Evolutionary conservation across 1,140 invertebrate genomes (phyloP), one percentile per base, ranked within the genome.

Genomic region (Lamellibrachia luymesi): DNA sequence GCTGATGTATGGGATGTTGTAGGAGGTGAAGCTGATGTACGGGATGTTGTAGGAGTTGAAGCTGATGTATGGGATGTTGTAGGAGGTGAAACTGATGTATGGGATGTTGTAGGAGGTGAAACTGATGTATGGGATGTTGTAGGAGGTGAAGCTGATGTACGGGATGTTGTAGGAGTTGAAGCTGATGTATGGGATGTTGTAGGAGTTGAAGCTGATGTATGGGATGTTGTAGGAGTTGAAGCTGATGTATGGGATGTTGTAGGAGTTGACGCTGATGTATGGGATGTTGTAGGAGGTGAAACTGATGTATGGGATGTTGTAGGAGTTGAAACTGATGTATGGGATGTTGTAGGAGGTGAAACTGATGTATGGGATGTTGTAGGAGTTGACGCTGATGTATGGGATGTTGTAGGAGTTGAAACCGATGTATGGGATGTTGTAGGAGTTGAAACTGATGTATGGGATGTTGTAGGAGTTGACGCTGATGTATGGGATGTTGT

Each of bases 161-260:
- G 38, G 8, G 2, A 91, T 91, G 90, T 27, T 92, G 10, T 10
- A 17, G 17, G 13, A 22, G 1, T 17, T 10, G 91, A 17, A 27
- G 25, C 25, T 25, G 51, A n/a, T 92, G 51, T 25, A 10, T 92
- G 1, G 50, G 38, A 56, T 91, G 49, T 38, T 97, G 92, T 96
- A 99, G 98, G 99, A 99, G 97, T 98, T 98, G 38, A 99, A 99
- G 96, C 96, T 99, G 89, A 99, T 99, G 97, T 99, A 99, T 97
- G 99, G 99, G 93, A 99, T 99, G 98, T 96, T 99, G 50, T 99
- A 38, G 38, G 38, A 38, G 38, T 0, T 38, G 38, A 38, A 38
- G 1, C 38, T 91, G 90, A 22, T 51, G 90, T 51, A 91, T 49
- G n/a, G 10, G 2, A 51, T 51, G 50, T 49, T 91, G 49, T 51